These are phyloP conservation scores for Pristis pectinata DNA, from an alignment of 2,797 vertebrate species.

Conservation along the genomic window DNA sequence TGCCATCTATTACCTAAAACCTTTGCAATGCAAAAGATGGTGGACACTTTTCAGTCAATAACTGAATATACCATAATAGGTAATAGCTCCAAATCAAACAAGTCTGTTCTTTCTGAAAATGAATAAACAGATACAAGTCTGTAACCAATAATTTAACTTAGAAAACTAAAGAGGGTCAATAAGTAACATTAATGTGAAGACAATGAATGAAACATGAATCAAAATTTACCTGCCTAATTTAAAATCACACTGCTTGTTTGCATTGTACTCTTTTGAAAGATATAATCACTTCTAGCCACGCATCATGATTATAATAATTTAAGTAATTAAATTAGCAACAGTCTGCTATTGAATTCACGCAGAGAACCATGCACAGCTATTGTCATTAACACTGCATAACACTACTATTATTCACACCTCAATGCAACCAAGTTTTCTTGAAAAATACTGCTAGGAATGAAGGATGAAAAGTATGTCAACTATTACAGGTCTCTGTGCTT, in stretches of 20 bases:
- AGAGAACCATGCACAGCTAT: constrained; percentile 34
- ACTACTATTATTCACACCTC: constrained; percentile 46
- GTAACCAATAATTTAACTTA: constrained; percentile 13
- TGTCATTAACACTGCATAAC: constrained; percentile 36
- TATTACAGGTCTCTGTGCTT: neutral
- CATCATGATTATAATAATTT: constrained; percentile 11
- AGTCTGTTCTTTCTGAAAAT: neutral
- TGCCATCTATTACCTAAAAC: neutral
- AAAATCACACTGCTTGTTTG: neutral
- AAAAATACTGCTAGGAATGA: neutral
- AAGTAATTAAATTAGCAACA: constrained; percentile 31
- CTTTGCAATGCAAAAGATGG: neutral
- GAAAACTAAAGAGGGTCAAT: neutral
- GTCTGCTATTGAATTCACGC: constrained; percentile 19
- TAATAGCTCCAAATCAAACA: neutral
- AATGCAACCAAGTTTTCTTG: constrained; percentile 21
- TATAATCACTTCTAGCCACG: neutral
- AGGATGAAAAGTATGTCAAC: neutral
- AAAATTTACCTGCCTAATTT: constrained; percentile 18
- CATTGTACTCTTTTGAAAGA: neutral
- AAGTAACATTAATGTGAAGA: neutral
- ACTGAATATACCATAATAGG: constrained; percentile 31
- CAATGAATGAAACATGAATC: neutral
- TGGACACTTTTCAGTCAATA: neutral
- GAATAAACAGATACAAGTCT: neutral